Evolutionary conservation across 1,140 invertebrate species (phyloP), one percentile per base, ranked within the genome.

Genomic region (Coenobita brevimanus): DNA sequence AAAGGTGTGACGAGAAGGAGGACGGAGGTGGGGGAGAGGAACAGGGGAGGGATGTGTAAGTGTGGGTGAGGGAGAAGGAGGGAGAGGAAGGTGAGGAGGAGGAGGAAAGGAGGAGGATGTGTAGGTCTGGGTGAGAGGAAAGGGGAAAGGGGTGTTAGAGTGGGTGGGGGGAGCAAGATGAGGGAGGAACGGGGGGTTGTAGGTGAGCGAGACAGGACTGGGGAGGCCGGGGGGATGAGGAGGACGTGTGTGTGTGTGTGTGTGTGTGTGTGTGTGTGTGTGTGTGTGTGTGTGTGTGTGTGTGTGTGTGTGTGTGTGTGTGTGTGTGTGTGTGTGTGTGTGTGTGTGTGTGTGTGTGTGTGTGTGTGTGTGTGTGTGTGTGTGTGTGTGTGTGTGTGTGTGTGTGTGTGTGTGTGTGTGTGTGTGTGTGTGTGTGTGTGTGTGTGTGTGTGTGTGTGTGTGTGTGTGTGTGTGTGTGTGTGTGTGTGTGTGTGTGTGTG

Each of bases 241-340:
- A 64, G 62, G 21, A 21, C 6, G 62, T 24, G 62, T 3, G 36
- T 24, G 62, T 67, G n/a, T 24, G 10, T 8, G 46, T 17, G 6
- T 8, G 46, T 17, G 46, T 21, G 17, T 33, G 69, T 67, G n/a
- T 24, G 64, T 67, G 30, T 67, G 30, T 8, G n/a, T 24, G 64
- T 50, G 6, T 50, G 46, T 50, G 6, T 50, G 6, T 8, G 36
- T 41, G 3, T 76, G 38, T 41, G 8, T 24, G 4, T 76, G 46
- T 76, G 21, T 21, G 17, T 50, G 71, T 75, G 71, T 38, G 71
- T 75, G 71, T 75, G 71, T 75, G 15, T 75, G 33, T 15, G 33
- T 75, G 71, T 75, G 33, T 41, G 71, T 75, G 71, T 75, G 15
- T 75, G 33, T 75, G 71, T 75, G 33, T 75, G 27, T 38, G 8